A percentile compares a stretch with the other conserved stretches of the same genome.
Evolutionary conservation across 1,140 invertebrate species (phyloP).

Genomic region (Galleria mellonella): DNA sequence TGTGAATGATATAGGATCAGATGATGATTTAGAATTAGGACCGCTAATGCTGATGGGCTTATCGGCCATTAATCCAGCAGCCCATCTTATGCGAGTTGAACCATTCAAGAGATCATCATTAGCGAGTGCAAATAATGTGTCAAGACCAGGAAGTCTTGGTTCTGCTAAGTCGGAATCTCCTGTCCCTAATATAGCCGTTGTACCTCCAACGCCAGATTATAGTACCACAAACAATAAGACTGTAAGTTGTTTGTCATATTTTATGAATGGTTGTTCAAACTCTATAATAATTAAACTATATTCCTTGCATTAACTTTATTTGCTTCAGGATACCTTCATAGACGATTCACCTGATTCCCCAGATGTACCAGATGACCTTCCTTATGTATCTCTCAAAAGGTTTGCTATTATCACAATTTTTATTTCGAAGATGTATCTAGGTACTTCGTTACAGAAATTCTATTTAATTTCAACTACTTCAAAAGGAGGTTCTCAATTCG

Average conservation of each 20-base stretch:
- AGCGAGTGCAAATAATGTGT: conserved; percentile 31
- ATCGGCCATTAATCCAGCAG: conserved; percentile 78
- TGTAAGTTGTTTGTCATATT: conserved; percentile 34
- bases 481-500: too few species aligned
- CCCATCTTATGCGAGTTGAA: conserved; percentile 78
- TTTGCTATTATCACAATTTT: conserved; percentile 8
- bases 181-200: conserved; percentile 82
- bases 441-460: too few species aligned
- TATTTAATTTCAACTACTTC: too few species aligned
- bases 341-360: conserved; percentile 68
- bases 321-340: conserved; percentile 52
- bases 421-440: too few species aligned
- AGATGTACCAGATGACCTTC: conserved; percentile 59
- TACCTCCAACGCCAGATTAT: conserved; percentile 84
- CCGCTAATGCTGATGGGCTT: conserved; percentile 79
- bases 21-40: conserved; percentile 74
- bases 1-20: conserved; percentile 50
- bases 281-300: too few species aligned
- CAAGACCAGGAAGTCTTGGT: conserved; percentile 50
- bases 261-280: not conserved
- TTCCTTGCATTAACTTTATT: not conserved
- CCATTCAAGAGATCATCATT: conserved; percentile 52
- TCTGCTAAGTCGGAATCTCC: conserved; percentile 61
- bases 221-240: conserved; percentile 65
- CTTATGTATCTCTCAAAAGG: conserved; percentile 65